phyloP scores from a whole-genome alignment of 2,888 invertebrate genomes.

The Argynnis bischoffii region DNA sequence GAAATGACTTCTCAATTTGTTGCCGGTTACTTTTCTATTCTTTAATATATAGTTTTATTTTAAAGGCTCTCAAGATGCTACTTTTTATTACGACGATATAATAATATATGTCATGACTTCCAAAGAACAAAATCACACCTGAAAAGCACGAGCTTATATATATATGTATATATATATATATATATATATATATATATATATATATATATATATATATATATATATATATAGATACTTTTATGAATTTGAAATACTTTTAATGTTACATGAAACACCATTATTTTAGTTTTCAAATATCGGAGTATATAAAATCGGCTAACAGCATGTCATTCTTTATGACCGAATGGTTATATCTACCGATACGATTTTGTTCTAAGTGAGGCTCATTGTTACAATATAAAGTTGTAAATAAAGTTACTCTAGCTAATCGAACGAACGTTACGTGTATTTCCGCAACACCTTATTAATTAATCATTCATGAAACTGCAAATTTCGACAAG shows the following conservation, averaged over 20 bases:
- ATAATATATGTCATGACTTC: slow-evolving; percentile 39
- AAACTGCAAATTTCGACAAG: slow-evolving; percentile 81
- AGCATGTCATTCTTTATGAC: too few relatives aligned
- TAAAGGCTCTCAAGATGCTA: slow-evolving; percentile 73
- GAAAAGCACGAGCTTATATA: background rate
- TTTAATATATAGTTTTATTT: slow-evolving; percentile 58
- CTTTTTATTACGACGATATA: slow-evolving; percentile 71
- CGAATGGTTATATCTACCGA: background rate
- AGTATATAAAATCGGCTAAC: too few relatives aligned
- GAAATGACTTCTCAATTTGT: slow-evolving; percentile 55
- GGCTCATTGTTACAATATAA: slow-evolving; percentile 58
- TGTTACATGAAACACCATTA: too few relatives aligned
- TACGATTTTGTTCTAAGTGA: slow-evolving; percentile 4
- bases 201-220: too few relatives aligned
- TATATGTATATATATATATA: too few relatives aligned
- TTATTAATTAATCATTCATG: slow-evolving; percentile 65
- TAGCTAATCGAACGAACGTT: slow-evolving; percentile 69
- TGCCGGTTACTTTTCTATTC: slow-evolving; percentile 64
- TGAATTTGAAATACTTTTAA: too few relatives aligned
- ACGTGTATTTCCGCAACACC: slow-evolving; percentile 63
- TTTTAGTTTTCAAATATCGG: too few relatives aligned
- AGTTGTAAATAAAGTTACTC: slow-evolving; percentile 81
- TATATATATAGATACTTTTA: background rate
- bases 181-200: too few relatives aligned
- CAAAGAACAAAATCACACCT: background rate